Evolutionary conservation across 2,888 invertebrate species (phyloP), one percentile per base, ranked within the genome.

Genomic region (Melitaea athalia): DNA sequence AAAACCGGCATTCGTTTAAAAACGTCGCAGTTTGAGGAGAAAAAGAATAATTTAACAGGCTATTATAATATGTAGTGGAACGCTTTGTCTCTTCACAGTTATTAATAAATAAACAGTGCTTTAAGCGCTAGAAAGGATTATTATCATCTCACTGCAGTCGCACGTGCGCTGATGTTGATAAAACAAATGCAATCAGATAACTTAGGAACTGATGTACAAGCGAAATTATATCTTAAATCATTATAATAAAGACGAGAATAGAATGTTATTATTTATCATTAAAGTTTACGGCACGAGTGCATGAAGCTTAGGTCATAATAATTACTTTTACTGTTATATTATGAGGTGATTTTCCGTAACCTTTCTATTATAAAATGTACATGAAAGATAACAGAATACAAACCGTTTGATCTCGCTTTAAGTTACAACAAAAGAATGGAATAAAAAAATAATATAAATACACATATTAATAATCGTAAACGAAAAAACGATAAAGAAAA

Each of bases 91-190:
- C n/a, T 14, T 55, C 33, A 7, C 14, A 38, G 14, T 8, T 7
- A 17, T 55, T 55, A 55, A 55, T 55, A 55, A 33, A 33, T 55
- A 55, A 60, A 14, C 55, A 71, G 69, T 68, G 70, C 64, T 70
- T 68, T 52, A 57, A 71, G 57, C 69, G 70, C 69, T 73, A 62
- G 52, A 63, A 62, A 63, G 63, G 31, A 55, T 55, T 65, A 60
- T 50, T 57, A 59, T 66, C 64, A 67, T 64, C 63, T 69, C 64
- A 59, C 63, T 57, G 52, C 59, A 67, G 65, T 64, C 67, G 70
- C 73, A 74, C 73, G 74, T 74, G 74, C 71, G 69, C 73, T 72
- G 61, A 65, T 74, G 73, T 74, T 73, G 70, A 70, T 73, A 68
- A 68, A 72, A 72, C 69, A 71, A 74, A 70, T 66, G 68, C 67